These are phyloP conservation scores for Torymus auratus DNA, from an alignment of 2,888 invertebrate genomes.

Conservation along the genomic window DNA sequence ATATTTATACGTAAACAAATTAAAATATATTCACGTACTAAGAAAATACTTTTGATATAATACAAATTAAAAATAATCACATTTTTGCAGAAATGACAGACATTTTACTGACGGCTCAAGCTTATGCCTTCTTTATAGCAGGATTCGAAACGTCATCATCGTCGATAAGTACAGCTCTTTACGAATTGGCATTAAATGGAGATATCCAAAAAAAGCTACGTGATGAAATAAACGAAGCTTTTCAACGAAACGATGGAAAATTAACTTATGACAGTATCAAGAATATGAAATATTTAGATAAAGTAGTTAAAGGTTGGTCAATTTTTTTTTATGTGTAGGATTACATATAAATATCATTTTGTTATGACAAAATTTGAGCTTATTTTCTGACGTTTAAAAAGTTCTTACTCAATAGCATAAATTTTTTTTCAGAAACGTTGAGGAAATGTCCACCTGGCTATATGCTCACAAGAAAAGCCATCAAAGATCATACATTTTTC, in stretches of 20 bases:
- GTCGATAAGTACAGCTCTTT: conserved; percentile 74
- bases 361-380: too few species aligned
- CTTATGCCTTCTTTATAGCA: conserved; percentile 76
- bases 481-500: conserved; percentile 62
- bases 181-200: conserved; percentile 75
- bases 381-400: too few species aligned
- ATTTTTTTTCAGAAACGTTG: conserved; percentile 68
- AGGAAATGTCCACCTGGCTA: conserved; percentile 75
- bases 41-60: too few species aligned
- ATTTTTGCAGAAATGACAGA: conserved; percentile 68
- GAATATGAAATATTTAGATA: conserved; percentile 74
- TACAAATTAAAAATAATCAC: not conserved
- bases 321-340: too few species aligned
- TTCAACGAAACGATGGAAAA: conserved; percentile 66
- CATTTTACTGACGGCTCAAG: conserved; percentile 70
- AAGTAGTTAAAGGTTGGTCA: conserved; percentile 65
- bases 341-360: too few species aligned
- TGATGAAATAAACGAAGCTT: conserved; percentile 69
- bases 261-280: conserved; percentile 73
- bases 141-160: conserved; percentile 77
- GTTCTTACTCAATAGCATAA: too few species aligned
- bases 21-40: too few species aligned
- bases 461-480: conserved; percentile 69
- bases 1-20: too few species aligned
- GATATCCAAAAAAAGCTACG: conserved; percentile 73